A percentile compares a stretch with the other conserved stretches of the same genome.
These are phyloP conservation scores for Gortyna flavago DNA, from an alignment of 2,888 invertebrate species.

Conservation along the genomic window DNA sequence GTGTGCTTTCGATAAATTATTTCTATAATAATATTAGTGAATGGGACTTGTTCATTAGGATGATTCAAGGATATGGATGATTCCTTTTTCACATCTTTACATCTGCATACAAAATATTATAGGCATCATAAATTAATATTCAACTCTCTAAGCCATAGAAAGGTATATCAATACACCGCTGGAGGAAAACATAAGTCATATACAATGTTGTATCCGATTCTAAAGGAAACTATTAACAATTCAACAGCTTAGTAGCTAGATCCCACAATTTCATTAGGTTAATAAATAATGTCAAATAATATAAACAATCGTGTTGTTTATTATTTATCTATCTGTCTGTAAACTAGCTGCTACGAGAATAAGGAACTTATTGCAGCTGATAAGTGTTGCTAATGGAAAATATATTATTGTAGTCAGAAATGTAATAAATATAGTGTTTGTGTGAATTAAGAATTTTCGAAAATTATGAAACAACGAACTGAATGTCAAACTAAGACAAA, in stretches of 20 bases:
- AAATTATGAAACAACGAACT: too few relatives aligned
- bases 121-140: neutral
- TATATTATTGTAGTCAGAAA: neutral
- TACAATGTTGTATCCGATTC: constrained; percentile 37
- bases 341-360: neutral
- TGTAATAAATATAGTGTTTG: neutral
- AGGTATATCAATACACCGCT: constrained; percentile 15
- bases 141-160: constrained; percentile 17
- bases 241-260: neutral
- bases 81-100: neutral
- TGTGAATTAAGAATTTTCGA: too few relatives aligned
- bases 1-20: neutral
- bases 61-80: neutral
- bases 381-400: neutral
- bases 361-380: neutral
- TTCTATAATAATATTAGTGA: neutral
- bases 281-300: neutral
- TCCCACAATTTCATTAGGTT: neutral
- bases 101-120: neutral
- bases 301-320: constrained; percentile 3
- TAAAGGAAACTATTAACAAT: constrained; percentile 35
- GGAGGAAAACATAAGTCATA: constrained; percentile 43
- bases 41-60: neutral
- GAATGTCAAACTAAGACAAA: too few relatives aligned
- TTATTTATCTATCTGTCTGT: constrained; percentile 1